Conservation (phyloP, 2,888 invertebrate genomes). For the Agapostemon virescens region DNA sequence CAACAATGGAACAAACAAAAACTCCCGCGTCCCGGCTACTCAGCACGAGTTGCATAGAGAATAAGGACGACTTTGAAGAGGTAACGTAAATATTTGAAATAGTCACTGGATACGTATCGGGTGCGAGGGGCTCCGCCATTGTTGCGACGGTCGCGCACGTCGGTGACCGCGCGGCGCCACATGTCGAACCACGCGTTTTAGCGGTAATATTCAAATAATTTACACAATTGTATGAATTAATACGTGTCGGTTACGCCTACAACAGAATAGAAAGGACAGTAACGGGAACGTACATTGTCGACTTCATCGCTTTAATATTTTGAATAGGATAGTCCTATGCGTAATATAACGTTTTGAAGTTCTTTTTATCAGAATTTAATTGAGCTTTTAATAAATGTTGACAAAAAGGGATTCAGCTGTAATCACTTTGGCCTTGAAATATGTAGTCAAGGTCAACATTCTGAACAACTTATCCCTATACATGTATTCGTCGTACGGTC, state of each 20-base stretch:
- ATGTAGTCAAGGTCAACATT: no score
- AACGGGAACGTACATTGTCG: neutral
- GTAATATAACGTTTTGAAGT: neutral
- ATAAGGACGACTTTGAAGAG: slow-evolving; percentile 95
- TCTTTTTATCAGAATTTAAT: neutral
- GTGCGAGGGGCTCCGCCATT: slow-evolving; percentile 78
- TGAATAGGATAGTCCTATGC: neutral
- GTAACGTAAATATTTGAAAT: slow-evolving; percentile 83
- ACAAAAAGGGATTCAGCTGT: no score
- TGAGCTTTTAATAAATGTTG: no score
- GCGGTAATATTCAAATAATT: slow-evolving; percentile 71
- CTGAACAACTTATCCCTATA: no score
- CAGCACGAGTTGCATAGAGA: slow-evolving; percentile 90
- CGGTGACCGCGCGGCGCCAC: slow-evolving; percentile 78
- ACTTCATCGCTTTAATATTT: neutral
- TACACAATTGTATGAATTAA: slow-evolving; percentile 35
- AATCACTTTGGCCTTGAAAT: no score
- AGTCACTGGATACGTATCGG: slow-evolving; percentile 76
- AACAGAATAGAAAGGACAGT: neutral
- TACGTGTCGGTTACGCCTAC: neutral
- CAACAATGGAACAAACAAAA: slow-evolving; percentile 80
- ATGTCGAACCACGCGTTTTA: slow-evolving; percentile 60
- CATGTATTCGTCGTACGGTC: no score
- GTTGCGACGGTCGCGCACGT: slow-evolving; percentile 83
- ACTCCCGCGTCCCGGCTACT: slow-evolving; percentile 86